A percentile compares a stretch with the other conserved stretches of the same genome.
These are phyloP conservation scores for Drosophila jambulina DNA, from an alignment of 1,140 invertebrate genomes.

Conservation along the genomic window DNA sequence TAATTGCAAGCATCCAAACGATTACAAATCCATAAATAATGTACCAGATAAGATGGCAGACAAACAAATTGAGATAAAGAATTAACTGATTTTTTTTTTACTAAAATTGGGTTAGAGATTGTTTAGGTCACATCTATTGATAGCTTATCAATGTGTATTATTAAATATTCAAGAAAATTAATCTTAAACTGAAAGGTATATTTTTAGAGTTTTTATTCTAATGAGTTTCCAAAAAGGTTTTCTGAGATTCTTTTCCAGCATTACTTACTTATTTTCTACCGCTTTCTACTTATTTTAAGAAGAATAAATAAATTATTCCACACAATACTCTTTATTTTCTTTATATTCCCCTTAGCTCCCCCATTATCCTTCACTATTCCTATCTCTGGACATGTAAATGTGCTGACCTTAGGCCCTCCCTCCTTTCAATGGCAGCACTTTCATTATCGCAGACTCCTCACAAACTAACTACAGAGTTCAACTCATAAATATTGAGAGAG, in stretches of 20 bases:
- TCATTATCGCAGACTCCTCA: slow-evolving; percentile 38
- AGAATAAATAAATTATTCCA: not conserved
- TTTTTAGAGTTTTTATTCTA: not conserved
- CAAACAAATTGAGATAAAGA: not conserved
- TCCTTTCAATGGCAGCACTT: slow-evolving; percentile 21
- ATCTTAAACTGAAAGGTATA: not conserved
- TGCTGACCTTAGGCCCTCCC: not conserved
- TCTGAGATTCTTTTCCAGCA: not conserved
- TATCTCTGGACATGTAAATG: too few species aligned
- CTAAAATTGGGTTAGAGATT: not conserved
- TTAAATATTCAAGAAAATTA: not conserved
- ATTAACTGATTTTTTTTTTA: not conserved
- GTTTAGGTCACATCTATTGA: not conserved
- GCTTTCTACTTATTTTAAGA: too few species aligned
- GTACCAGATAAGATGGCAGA: slow-evolving; percentile 17
- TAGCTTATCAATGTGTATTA: not conserved
- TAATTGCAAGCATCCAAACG: slow-evolving; percentile 37
- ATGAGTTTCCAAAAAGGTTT: too few species aligned
- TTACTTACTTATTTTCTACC: too few species aligned
- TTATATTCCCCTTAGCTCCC: not conserved
- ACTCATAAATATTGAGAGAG: slow-evolving; percentile 70
- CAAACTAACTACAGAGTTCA: slow-evolving; percentile 45
- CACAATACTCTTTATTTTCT: not conserved
- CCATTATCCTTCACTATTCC: not conserved
- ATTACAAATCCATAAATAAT: slow-evolving; percentile 41